phyloP scores from a whole-genome alignment of 2,113 vertebrate genomes.

The Chiloscyllium plagiosum region DNA sequence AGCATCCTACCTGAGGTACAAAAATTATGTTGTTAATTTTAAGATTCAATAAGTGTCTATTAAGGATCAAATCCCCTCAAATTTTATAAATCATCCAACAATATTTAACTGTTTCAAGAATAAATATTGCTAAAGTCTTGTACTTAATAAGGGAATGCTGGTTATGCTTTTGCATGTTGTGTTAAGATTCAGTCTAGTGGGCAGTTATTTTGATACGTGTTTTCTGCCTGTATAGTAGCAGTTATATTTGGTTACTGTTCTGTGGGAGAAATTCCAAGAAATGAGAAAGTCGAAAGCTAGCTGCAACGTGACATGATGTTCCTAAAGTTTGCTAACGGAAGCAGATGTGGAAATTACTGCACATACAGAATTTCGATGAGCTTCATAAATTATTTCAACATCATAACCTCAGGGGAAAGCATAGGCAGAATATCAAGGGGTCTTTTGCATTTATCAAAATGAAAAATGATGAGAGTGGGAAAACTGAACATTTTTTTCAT shows the following conservation, averaged over 20 bases:
- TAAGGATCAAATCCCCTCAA: background rate
- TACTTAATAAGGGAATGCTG: background rate
- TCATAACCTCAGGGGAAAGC: background rate
- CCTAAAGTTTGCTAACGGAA: background rate
- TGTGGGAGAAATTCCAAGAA: background rate
- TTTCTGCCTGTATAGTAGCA: background rate
- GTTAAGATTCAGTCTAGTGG: background rate
- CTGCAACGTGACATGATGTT: too few species aligned
- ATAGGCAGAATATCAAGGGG: background rate
- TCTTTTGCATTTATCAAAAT: background rate
- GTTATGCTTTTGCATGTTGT: background rate
- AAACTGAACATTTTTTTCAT: background rate
- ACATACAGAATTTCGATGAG: background rate
- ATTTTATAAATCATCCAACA: background rate
- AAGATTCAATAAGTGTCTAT: background rate
- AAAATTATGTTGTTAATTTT: background rate
- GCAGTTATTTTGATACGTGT: background rate
- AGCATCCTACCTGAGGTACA: background rate
- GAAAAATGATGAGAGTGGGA: background rate
- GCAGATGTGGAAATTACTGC: slow-evolving; percentile 29
- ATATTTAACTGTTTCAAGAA: background rate
- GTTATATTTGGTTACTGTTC: background rate
- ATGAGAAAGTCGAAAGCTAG: background rate
- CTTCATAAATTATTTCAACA: background rate
- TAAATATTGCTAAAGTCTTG: background rate